Base-by-base conservation (phyloP, 2,888 invertebrate species). In the Lasioglossum morio region DNA sequence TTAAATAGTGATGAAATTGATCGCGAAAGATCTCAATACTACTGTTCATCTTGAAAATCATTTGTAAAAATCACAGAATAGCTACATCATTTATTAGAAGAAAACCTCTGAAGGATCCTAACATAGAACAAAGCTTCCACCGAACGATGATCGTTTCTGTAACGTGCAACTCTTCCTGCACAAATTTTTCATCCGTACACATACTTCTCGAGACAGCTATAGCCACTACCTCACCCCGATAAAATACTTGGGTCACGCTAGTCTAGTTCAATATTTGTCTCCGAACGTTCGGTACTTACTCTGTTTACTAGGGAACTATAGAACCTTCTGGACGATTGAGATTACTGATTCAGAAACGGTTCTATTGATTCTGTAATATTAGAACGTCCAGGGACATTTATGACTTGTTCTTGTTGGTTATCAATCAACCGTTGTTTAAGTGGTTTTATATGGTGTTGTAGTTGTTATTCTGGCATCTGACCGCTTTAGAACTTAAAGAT, bases 281-380 rank as follows among this genome's bases (percentile, higher is more conserved):
- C 66, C 10, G 66, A 69, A 69, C 66, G 66, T 69, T 37, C 66
- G 34, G 23, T 69, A 37, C 66, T 69, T 23, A 69, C 66, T 69
- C 10, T 69, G 37, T 34, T 69, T 37, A 69, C 37, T 12, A 37
- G 66, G 23, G 4, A 69, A 69, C 34, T 23, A 69, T 16, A 63
- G 63, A 63, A 63, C 66, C 66, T 7, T 23, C 23, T 69, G 66
- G 10, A 69, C 37, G 10, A 69, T 23, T 12, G 4, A 30, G 30
- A 34, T 37, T 66, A 4, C 34, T 23, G 8, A 23, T 37, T 23
- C 66, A 69, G 23, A 69, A 37, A 23, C 23, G 66, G 34, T 69
- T 37, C 34, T 69, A 23, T 37, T 4, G 66, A 69, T 37, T 19
- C 34, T 69, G 34, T 66, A 34, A 66, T 30, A 23, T 69, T 23